A percentile compares a stretch with the other conserved stretches of the same genome.
Conservation (phyloP, 2,797 vertebrate genomes). For the Orestias chungarensis region DNA sequence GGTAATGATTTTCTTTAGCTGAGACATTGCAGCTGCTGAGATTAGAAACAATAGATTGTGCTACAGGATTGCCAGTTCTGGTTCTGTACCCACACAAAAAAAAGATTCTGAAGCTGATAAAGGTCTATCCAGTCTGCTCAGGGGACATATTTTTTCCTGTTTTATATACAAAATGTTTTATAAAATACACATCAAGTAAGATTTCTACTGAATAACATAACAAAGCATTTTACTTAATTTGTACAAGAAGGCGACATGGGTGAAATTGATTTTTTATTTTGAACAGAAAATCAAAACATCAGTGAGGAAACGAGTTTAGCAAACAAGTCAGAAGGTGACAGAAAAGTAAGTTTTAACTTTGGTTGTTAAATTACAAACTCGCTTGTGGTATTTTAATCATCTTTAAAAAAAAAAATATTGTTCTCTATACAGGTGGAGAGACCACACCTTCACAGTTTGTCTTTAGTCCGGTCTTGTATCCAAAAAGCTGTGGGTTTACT, state of each 20-base stretch:
- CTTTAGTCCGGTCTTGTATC: conserved; percentile 75
- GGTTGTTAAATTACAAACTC: neutral
- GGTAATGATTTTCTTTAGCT: too few species aligned
- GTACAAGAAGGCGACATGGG: neutral
- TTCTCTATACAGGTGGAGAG: conserved; percentile 33
- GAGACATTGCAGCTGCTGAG: too few species aligned
- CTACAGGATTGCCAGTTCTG: too few species aligned
- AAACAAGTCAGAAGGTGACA: conserved; percentile 26
- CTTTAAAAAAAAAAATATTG: neutral
- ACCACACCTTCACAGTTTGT: conserved; percentile 63
- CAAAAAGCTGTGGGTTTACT: conserved; percentile 79
- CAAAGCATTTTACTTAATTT: neutral
- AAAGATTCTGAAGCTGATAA: too few species aligned
- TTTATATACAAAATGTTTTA: neutral
- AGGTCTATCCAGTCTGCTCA: neutral
- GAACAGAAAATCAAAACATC: conserved; percentile 24
- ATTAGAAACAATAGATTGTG: too few species aligned
- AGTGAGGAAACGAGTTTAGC: conserved; percentile 13
- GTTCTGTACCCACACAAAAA: too few species aligned
- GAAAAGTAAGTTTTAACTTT: conserved; percentile 8
- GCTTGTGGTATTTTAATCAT: rapidly evolving
- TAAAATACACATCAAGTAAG: neutral
- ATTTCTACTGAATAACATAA: too few species aligned
- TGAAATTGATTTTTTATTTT: neutral
- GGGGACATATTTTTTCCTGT: neutral